Percentiles rank a stretch among this genome's conserved stretches.
phyloP scores from a whole-genome alignment of 2,888 invertebrate genomes.

The Urechis unicinctus region DNA sequence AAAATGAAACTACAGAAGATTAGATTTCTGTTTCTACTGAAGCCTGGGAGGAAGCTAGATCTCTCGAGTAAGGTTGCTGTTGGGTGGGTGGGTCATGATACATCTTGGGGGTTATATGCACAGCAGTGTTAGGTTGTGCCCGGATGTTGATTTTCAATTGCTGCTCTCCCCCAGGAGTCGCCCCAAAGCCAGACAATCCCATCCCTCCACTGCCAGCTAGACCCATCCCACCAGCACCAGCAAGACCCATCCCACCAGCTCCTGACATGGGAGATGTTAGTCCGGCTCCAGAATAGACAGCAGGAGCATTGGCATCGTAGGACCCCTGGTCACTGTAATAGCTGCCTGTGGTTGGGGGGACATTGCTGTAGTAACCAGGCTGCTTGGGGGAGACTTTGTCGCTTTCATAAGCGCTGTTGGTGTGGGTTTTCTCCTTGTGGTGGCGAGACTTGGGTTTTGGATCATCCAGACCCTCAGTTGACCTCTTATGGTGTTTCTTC shows the following conservation, averaged over 20 bases:
- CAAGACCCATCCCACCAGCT: neutral
- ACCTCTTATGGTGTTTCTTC: too few species aligned
- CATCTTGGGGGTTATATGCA: constrained; percentile 10
- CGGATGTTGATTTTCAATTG: constrained; percentile 7
- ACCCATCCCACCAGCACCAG: neutral
- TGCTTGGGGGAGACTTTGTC: too few species aligned
- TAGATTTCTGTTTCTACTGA: neutral
- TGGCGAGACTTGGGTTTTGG: neutral
- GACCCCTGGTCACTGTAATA: neutral
- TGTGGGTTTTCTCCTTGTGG: neutral
- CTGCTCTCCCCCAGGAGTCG: neutral
- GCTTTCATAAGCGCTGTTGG: neutral
- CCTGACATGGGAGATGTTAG: neutral
- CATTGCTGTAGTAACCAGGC: neutral
- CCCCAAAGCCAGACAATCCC: neutral
- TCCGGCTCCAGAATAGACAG: neutral
- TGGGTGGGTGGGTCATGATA: neutral
- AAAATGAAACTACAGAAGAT: too few species aligned
- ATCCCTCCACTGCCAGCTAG: neutral
- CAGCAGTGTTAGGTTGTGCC: constrained; percentile 9
- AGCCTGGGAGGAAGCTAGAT: neutral
- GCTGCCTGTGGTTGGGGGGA: neutral
- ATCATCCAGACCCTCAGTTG: neutral
- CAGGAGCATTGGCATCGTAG: neutral
- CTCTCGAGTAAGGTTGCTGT: neutral